phyloP scores from a whole-genome alignment of 2,888 invertebrate genomes.

The Julus scandinavius region DNA sequence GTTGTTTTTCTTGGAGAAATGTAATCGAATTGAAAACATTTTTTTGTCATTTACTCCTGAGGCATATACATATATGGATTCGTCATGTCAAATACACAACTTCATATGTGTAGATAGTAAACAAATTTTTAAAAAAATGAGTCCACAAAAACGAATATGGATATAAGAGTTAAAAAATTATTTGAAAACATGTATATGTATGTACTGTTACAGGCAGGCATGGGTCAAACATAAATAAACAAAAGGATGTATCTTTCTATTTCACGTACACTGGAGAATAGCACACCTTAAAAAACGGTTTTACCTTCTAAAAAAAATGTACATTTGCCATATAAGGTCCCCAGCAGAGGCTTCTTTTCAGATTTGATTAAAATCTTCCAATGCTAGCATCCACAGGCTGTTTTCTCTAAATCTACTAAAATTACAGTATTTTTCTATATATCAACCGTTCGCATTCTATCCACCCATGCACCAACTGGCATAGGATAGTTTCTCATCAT shows the following conservation, averaged over 20 bases:
- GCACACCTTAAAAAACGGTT: neutral
- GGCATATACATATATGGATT: neutral
- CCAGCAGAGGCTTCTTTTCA: neutral
- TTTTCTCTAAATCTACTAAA: constrained; percentile 18
- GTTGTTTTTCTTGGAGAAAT: neutral
- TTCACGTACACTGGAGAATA: neutral
- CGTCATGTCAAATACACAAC: neutral
- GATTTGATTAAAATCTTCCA: constrained; percentile 7
- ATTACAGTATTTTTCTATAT: neutral
- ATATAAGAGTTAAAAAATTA: neutral
- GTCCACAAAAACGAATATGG: neutral
- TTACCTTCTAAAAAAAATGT: too few species aligned
- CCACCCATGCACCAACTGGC: neutral
- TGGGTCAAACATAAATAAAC: neutral
- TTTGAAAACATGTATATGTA: neutral
- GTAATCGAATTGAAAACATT: neutral
- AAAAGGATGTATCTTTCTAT: neutral
- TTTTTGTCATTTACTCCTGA: neutral
- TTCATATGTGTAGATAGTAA: neutral
- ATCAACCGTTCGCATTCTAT: neutral
- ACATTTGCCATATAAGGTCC: neutral
- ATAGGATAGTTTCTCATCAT: neutral
- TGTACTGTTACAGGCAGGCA: neutral
- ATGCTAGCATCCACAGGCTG: neutral
- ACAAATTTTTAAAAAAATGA: neutral